Base-by-base conservation (phyloP, 2,797 vertebrate genomes). In the Chromobotia macracanthus region DNA sequence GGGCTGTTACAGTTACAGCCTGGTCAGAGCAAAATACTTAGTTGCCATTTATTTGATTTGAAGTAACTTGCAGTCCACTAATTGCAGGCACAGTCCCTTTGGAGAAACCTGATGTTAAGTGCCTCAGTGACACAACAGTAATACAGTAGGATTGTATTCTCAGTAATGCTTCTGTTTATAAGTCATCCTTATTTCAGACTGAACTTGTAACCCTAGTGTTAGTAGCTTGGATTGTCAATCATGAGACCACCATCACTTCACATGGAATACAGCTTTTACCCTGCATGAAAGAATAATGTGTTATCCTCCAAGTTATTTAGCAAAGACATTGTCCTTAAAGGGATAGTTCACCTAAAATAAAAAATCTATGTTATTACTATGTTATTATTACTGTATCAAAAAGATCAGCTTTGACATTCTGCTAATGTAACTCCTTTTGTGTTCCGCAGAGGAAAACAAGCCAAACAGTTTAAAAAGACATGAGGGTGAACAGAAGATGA, bases 51-150 rank as follows among this genome's bases (percentile, higher is more conserved):
- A 66, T 23, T 13, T 28, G 31, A 65, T 72, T 35, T 79, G 69
- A 72, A 79, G 69, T 55, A 56, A 72, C 58, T 79, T 44, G 48
- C 60, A 58, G 77, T 28, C 16, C 21, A 65, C 77, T 79, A 72
- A 79, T 66, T 79, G 69, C 60, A 48, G 60, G 46, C 35, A 66
- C 48, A 56, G 5, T 72, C 38, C 50, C 77, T 28, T 72, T 5
- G 0, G 60, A 79, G 50, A 23, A 66, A 56, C 21, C 48, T 19
- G 48, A 25, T 68, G 68, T 79, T 72, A 79, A 79, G 68, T 65
- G 69, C 68, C 15, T 65, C 3, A 55, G 35, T 44, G 5, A 21
- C 77, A 51, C 67, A 78, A 16, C 0, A 1, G 31, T 31, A 48
- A 65, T 72, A 72, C 48, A 55, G 48, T 7, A 77, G n/a, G 55